Base-by-base conservation (phyloP, 2,113 vertebrate species). In the Vicugna pacos region DNA sequence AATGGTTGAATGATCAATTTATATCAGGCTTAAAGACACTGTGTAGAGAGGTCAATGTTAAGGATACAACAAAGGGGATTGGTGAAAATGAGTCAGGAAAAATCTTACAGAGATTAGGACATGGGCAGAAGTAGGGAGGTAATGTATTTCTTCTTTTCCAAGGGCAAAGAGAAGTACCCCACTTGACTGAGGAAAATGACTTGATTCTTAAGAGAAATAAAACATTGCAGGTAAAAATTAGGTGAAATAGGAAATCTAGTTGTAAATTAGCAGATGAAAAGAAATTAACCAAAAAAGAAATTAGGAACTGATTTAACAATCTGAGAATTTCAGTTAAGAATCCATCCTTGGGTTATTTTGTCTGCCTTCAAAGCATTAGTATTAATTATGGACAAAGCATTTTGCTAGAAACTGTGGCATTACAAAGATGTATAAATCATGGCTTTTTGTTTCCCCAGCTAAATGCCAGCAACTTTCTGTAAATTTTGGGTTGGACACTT, bases 321-420 rank as follows among this genome's bases (percentile, higher is more conserved):
- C 42, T 89, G 8, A 94, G 5, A 80, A 92, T 65, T 76, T 85
- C 38, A 54, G 17, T 48, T 73, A 96, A 72, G 38, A 88, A 64
- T 35, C 2, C 6, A 20, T 60, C 2, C 26, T 77, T 52, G 4
- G 10, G n/a, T 89, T 82, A 26, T 12, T 14, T 75, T 28, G 6
- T 94, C 38, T 67, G 50, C 3, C 1, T 35, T 75, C 20, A 84
- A 91, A 90, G 69, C 2, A 60, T 32, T 88, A 62, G 2, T 5
- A 26, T 72, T 85, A 93, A 48, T 89, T 56, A 52, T 65, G 12
- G n/a, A 2, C 2, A 94, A 80, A 79, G 0, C 11, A 89, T 3
- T 28, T 4, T 42, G 77, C 32, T 81, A 91, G 46, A 13, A 30
- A 86, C 10, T 30, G 0, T 93, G 35, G 2, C 35, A 1, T 16